These are phyloP conservation scores for Anthophora plumipes DNA, from an alignment of 2,888 invertebrate genomes.

Conservation along the genomic window DNA sequence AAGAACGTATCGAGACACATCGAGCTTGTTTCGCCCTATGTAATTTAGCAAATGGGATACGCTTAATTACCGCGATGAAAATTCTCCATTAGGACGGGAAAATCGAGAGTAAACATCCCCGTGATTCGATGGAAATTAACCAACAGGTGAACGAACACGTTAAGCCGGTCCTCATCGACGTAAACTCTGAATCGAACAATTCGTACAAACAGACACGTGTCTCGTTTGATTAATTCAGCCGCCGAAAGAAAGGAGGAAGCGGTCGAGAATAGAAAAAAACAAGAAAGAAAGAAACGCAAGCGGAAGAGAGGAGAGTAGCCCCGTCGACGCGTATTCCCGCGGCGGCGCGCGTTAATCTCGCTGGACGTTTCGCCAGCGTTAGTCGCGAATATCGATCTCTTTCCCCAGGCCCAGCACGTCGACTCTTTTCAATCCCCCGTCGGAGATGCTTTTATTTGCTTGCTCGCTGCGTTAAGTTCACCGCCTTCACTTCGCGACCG, in stretches of 20 bases:
- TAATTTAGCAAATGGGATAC: slow-evolving; percentile 49
- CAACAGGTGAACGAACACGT: slow-evolving; percentile 49
- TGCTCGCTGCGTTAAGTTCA: slow-evolving; percentile 37
- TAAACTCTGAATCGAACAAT: background rate
- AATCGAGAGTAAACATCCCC: slow-evolving; percentile 50
- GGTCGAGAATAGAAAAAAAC: too few species aligned
- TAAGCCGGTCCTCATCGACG: background rate
- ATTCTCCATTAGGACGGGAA: slow-evolving; percentile 33
- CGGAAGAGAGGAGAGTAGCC: background rate
- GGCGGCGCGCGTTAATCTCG: slow-evolving; percentile 38
- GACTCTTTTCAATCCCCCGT: slow-evolving; percentile 42
- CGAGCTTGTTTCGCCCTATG: background rate
- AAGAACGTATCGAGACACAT: background rate
- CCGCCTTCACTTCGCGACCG: slow-evolving; percentile 23
- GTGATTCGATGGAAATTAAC: slow-evolving; percentile 53
- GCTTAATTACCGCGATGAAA: slow-evolving; percentile 55
- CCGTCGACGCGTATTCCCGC: slow-evolving; percentile 7
- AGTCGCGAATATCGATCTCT: slow-evolving; percentile 38
- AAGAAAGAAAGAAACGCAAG: background rate
- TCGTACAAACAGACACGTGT: background rate
- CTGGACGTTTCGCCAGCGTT: slow-evolving; percentile 33
- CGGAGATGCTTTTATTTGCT: slow-evolving; percentile 54
- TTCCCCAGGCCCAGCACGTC: slow-evolving; percentile 9
- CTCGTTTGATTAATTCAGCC: slow-evolving; percentile 8
- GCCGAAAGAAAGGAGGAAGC: background rate